These are phyloP conservation scores for Branchipolynoe longqiensis DNA, from an alignment of 2,888 invertebrate genomes.

Conservation along the genomic window DNA sequence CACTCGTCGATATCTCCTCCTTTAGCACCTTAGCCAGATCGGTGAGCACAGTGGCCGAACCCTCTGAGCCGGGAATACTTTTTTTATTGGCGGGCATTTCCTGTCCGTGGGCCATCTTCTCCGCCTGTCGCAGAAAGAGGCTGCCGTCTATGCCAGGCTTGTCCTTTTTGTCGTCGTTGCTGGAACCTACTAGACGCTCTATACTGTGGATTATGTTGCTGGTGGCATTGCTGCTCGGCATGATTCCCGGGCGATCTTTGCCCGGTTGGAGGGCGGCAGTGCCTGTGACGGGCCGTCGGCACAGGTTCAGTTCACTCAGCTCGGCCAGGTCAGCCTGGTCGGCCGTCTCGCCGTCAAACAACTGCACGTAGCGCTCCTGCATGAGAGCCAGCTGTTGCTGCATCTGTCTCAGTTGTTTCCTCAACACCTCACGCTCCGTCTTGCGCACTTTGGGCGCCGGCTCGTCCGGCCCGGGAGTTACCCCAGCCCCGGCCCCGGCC, in stretches of 20 bases:
- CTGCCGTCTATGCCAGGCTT: slow-evolving; percentile 81
- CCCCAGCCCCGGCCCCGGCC: no score
- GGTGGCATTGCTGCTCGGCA: neutral
- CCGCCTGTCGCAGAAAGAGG: slow-evolving; percentile 90
- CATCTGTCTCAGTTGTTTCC: slow-evolving; percentile 92
- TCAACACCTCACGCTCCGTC: slow-evolving; percentile 86
- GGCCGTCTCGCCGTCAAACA: slow-evolving; percentile 31
- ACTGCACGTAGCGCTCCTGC: slow-evolving; percentile 91
- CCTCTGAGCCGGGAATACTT: neutral
- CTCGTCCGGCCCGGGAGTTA: no score
- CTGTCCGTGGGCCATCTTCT: slow-evolving; percentile 90
- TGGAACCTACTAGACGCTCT: slow-evolving; percentile 13
- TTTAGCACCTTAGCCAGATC: slow-evolving; percentile 95
- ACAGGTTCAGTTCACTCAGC: slow-evolving; percentile 34
- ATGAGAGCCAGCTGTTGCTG: slow-evolving; percentile 94
- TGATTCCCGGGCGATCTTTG: slow-evolving; percentile 24
- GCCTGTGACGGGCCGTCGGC: neutral
- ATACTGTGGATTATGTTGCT: slow-evolving; percentile 41
- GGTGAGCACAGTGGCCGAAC: slow-evolving; percentile 86
- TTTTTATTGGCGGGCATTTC: slow-evolving; percentile 9
- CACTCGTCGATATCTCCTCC: slow-evolving; percentile 91
- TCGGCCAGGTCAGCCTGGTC: slow-evolving; percentile 49
- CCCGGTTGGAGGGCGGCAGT: neutral
- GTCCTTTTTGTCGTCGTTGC: slow-evolving; percentile 55
- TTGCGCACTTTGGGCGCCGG: slow-evolving; percentile 81